These are phyloP conservation scores for Bombyx mandarina DNA, from an alignment of 1,140 invertebrate species.

Conservation along the genomic window DNA sequence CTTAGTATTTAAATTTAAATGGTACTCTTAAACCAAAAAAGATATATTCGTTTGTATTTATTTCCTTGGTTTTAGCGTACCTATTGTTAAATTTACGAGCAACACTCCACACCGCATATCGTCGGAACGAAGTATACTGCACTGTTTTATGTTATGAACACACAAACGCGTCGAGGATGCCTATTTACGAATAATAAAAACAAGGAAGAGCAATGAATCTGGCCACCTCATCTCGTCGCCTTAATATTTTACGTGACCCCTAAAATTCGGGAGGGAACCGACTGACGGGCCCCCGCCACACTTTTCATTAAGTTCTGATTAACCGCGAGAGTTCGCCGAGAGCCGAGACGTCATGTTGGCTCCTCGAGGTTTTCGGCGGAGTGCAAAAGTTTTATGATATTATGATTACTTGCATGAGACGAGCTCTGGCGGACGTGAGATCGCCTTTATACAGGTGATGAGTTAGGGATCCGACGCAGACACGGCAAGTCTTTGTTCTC, in stretches of 20 bases:
- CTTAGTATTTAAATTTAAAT: too few species aligned
- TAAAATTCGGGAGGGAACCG: slow-evolving; percentile 59
- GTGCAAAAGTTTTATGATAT: slow-evolving; percentile 68
- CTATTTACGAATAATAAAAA: slow-evolving; percentile 71
- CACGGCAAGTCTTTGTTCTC: slow-evolving; percentile 8
- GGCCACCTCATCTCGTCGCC: slow-evolving; percentile 65
- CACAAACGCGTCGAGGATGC: slow-evolving; percentile 47
- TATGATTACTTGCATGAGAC: slow-evolving; percentile 62
- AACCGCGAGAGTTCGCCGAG: slow-evolving; percentile 41
- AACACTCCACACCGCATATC: slow-evolving; percentile 21
- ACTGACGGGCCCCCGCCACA: slow-evolving; percentile 39
- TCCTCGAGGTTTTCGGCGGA: slow-evolving; percentile 54
- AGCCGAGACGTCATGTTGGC: slow-evolving; percentile 36
- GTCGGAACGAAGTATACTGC: slow-evolving; percentile 54
- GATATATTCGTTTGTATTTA: too few species aligned
- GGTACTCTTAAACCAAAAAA: too few species aligned
- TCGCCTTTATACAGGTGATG: slow-evolving; percentile 14
- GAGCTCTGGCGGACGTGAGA: slow-evolving; percentile 32
- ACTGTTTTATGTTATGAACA: slow-evolving; percentile 64
- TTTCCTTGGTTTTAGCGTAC: too few species aligned
- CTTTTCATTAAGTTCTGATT: slow-evolving; percentile 70
- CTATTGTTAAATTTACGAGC: slow-evolving; percentile 32
- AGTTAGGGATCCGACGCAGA: slow-evolving; percentile 9
- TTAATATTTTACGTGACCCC: slow-evolving; percentile 71
- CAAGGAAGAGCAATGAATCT: slow-evolving; percentile 65